Evolutionary conservation across 2,797 vertebrate species (phyloP).

Genomic region (Betta splendens): DNA sequence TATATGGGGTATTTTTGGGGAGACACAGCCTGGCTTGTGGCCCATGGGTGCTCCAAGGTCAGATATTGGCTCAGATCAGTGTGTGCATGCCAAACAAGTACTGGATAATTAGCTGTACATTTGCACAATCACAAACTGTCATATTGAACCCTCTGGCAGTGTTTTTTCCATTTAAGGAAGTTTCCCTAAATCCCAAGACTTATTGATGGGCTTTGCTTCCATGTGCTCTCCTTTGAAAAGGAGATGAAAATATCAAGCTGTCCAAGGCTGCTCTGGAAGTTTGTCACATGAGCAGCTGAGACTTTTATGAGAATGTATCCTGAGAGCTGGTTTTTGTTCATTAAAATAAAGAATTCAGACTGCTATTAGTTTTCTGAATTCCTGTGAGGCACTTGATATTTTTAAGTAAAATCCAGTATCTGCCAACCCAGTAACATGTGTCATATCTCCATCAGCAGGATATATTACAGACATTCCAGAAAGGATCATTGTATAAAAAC

Average conservation of each 20-base stretch:
- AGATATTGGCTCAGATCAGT: too few relatives aligned
- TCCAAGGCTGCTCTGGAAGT: not conserved
- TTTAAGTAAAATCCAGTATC: conserved; percentile 2
- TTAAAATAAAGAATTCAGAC: conserved; percentile 35
- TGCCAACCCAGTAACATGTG: conserved; percentile 43
- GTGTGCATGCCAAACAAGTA: too few relatives aligned
- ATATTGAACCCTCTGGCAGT: too few relatives aligned
- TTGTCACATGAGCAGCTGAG: conserved; percentile 12
- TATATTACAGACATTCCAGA: conserved; percentile 79
- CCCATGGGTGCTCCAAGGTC: too few relatives aligned
- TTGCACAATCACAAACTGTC: too few relatives aligned
- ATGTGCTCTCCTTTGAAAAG: not conserved
- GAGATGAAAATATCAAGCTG: conserved; percentile 8
- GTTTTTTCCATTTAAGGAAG: too few relatives aligned
- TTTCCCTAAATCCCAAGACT: too few relatives aligned
- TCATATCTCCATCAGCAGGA: conserved; percentile 64
- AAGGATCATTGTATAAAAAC: conserved; percentile 67
- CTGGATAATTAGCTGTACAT: too few relatives aligned
- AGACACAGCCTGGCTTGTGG: too few relatives aligned
- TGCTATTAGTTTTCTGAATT: conserved; percentile 33
- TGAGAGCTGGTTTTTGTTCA: conserved; percentile 19
- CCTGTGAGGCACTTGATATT: conserved; percentile 32
- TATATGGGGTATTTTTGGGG: too few relatives aligned
- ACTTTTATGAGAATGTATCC: not conserved
- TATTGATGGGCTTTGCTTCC: too few relatives aligned